These are phyloP conservation scores for Andrena trimmerana DNA, from an alignment of 2,888 invertebrate genomes.

Conservation along the genomic window DNA sequence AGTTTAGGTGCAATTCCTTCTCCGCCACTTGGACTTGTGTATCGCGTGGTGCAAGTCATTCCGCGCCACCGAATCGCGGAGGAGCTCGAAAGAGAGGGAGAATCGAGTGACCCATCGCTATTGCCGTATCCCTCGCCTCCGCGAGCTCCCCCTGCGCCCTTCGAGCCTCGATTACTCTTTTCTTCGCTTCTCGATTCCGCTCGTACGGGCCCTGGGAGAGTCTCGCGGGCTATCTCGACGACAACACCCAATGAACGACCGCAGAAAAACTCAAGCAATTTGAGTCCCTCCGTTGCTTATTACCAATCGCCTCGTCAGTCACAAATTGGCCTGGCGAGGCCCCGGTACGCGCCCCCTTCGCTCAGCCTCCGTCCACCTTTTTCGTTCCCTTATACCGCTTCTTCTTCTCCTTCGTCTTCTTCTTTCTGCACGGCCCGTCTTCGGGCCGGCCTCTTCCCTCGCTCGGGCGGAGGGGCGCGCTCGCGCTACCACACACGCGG, in stretches of 20 bases:
- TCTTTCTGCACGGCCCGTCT: not conserved
- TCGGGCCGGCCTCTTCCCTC: conserved; percentile 14
- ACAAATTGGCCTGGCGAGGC: conserved; percentile 82
- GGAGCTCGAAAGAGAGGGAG: not conserved
- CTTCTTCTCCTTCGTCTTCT: conserved; percentile 8
- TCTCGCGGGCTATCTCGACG: conserved; percentile 75
- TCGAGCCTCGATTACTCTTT: conserved; percentile 55
- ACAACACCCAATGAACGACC: conserved; percentile 83
- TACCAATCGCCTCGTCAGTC: conserved; percentile 84
- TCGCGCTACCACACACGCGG: conserved; percentile 55
- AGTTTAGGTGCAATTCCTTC: too few species aligned
- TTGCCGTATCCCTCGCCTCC: conserved; percentile 50
- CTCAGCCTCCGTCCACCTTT: conserved; percentile 4
- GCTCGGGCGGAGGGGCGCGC: not conserved
- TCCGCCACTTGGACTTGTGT: too few species aligned
- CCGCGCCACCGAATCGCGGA: not conserved
- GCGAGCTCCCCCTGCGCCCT: conserved; percentile 19
- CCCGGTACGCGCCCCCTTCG: conserved; percentile 38
- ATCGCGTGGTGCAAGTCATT: too few species aligned
- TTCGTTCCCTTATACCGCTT: conserved; percentile 7
- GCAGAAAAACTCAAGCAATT: conserved; percentile 84
- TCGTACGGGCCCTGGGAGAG: conserved; percentile 31
- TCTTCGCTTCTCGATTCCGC: conserved; percentile 61
- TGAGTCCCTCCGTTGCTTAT: conserved; percentile 83
- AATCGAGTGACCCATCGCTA: conserved; percentile 27